Conservation (phyloP, 2,888 invertebrate genomes). For the Lithodes maja region DNA sequence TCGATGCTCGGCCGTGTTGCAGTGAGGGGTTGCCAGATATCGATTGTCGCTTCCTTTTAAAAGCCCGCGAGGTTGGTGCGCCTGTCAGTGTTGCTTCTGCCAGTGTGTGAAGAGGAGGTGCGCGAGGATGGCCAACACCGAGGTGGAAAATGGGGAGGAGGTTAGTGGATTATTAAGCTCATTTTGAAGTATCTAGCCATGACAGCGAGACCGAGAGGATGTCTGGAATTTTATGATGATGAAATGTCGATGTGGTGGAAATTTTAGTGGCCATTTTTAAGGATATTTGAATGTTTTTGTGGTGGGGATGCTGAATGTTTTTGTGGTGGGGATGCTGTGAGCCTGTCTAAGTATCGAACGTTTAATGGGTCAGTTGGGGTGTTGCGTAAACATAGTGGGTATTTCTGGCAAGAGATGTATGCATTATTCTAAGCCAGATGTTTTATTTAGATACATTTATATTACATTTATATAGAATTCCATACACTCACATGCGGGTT, state of each 20-base stretch:
- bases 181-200: neutral
- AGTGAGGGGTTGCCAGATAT: conserved; percentile 26
- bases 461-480: too few species aligned
- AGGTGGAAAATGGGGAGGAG: conserved; percentile 54
- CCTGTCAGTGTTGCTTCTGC: conserved; percentile 40
- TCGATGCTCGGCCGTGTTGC: neutral
- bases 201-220: neutral
- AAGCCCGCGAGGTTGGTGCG: neutral
- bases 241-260: neutral
- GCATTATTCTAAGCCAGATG: too few species aligned
- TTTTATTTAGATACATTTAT: too few species aligned
- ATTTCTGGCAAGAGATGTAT: too few species aligned
- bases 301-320: neutral
- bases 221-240: neutral
- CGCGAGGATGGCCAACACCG: conserved; percentile 42
- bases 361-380: too few species aligned
- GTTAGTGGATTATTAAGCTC: conserved; percentile 19
- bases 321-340: neutral
- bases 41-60: conserved; percentile 15
- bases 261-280: neutral
- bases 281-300: neutral
- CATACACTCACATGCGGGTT: too few species aligned
- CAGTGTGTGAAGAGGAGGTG: conserved; percentile 38
- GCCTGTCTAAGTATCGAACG: neutral
- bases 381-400: too few species aligned